Evolutionary conservation across 1,140 invertebrate species (phyloP).

Genomic region (Calliphora vicina): DNA sequence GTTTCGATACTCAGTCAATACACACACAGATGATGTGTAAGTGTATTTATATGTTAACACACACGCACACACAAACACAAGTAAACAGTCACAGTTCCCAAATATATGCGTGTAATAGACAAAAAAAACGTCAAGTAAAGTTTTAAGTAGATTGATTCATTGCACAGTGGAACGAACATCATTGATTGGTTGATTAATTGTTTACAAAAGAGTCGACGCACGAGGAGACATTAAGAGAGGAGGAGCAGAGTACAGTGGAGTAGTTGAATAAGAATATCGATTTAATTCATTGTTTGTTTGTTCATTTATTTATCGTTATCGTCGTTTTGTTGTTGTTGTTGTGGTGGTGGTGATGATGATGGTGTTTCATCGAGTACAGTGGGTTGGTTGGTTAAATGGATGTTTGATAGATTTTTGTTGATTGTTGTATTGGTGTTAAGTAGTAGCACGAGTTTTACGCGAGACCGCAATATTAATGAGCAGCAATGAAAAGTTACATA

Average conservation of each 20-base stretch:
- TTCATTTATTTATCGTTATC: neutral
- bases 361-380: neutral
- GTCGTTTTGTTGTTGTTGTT: neutral
- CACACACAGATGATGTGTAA: neutral
- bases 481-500: conserved; percentile 9
- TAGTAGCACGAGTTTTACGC: neutral
- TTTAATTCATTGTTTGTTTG: neutral
- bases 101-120: neutral
- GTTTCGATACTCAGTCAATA: neutral
- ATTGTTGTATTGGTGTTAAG: neutral
- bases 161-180: neutral
- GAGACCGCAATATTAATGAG: conserved; percentile 12
- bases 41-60: neutral
- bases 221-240: neutral
- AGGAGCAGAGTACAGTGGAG: neutral
- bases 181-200: conserved; percentile 12
- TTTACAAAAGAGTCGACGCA: neutral
- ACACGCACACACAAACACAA: neutral
- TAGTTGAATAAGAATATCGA: neutral
- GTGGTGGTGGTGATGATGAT: neutral
- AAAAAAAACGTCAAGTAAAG: neutral
- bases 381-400: neutral
- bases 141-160: conserved; percentile 14
- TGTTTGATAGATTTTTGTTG: neutral
- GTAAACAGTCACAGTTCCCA: neutral